Conservation (phyloP, 1,140 invertebrate species). For the Caenorhabditis tropicalis region DNA sequence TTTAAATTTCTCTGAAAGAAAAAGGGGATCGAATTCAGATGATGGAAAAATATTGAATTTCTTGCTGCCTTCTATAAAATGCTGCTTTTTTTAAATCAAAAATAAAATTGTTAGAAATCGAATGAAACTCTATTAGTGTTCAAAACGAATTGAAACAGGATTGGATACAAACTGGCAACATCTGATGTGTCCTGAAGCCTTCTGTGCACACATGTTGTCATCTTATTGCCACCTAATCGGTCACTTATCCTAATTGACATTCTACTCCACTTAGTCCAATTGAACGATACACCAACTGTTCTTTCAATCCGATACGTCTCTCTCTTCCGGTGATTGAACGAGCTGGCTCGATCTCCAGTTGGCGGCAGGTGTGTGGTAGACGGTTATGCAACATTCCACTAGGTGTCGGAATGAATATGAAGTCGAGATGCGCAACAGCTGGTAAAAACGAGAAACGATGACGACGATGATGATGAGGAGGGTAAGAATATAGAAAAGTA, state of each 20-base stretch:
- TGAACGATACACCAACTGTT: constrained; percentile 38
- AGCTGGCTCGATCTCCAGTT: background rate
- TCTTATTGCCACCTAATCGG: constrained; percentile 40
- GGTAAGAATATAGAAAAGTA: background rate
- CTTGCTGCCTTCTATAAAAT: too few species aligned
- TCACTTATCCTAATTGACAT: constrained; percentile 44
- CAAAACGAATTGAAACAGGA: background rate
- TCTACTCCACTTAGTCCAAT: background rate
- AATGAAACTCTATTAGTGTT: background rate
- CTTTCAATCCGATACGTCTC: background rate
- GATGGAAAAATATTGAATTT: too few species aligned
- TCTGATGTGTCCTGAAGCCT: background rate
- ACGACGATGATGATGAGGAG: constrained; percentile 27
- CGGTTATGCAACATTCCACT: constrained; percentile 1
- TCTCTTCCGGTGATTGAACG: background rate
- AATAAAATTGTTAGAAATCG: too few species aligned
- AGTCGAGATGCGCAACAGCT: constrained; percentile 39
- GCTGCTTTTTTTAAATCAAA: too few species aligned
- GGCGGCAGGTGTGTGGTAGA: constrained; percentile 35
- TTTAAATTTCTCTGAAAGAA: background rate
- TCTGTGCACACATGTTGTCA: constrained; percentile 29
- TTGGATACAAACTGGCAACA: background rate
- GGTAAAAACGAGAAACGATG: constrained; percentile 3
- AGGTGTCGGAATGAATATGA: constrained; percentile 36
- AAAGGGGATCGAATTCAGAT: background rate